Evolutionary conservation across 2,888 invertebrate genomes (phyloP).

Genomic region (Tenthredo distinguenda): DNA sequence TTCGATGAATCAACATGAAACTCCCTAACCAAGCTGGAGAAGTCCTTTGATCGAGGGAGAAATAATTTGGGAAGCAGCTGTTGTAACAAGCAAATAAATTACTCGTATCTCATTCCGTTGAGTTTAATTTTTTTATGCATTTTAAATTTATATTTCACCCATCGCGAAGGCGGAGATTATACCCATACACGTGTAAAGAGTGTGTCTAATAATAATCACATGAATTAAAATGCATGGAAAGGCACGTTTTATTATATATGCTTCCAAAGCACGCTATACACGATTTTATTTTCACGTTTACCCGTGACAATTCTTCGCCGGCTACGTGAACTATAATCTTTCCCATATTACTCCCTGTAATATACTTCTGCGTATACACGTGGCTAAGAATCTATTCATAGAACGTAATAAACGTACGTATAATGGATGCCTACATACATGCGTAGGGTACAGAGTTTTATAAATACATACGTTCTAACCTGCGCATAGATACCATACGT

Average conservation of each 20-base stretch:
- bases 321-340: neutral
- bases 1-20: neutral
- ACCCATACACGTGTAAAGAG: neutral
- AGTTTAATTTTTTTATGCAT: constrained; percentile 8
- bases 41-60: neutral
- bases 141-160: constrained; percentile 27
- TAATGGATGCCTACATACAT: neutral
- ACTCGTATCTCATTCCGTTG: constrained; percentile 15
- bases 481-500: neutral
- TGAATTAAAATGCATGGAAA: constrained; percentile 20
- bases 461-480: neutral
- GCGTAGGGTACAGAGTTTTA: neutral
- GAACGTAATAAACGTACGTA: neutral
- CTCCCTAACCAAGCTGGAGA: neutral
- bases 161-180: neutral
- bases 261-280: constrained; percentile 9
- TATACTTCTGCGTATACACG: neutral
- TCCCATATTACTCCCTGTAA: neutral
- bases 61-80: neutral
- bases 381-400: constrained; percentile 11
- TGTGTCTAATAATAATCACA: neutral
- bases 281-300: constrained; percentile 9
- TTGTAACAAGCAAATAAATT: constrained; percentile 11
- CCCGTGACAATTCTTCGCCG: neutral
- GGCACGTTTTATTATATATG: constrained; percentile 13